Evolutionary conservation across 2,888 invertebrate species (phyloP), one percentile per base, ranked within the genome.

Genomic region (Phyllotreta striolata): DNA sequence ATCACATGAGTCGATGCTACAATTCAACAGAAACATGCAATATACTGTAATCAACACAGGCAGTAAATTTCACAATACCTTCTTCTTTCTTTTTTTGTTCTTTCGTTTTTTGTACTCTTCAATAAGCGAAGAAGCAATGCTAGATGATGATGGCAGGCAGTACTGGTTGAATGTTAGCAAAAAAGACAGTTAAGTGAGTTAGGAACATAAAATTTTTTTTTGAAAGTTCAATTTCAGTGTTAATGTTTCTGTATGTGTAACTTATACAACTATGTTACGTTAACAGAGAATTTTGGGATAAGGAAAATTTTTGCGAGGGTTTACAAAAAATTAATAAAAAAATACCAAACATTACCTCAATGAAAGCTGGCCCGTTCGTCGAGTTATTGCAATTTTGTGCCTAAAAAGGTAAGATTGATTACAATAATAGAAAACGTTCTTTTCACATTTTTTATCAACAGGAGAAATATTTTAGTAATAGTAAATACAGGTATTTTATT

Each of bases 71-170:
- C n/a, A 51, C 54, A 52, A 62, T 73, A 74, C 74, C 74, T 73
- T 73, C 70, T 70, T 74, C 70, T 75, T 75, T 73, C 73, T 73
- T 72, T 75, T 75, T 73, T 76, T 76, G 64, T 71, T 75, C 70
- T 75, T 76, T 68, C 70, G 69, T 72, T 75, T 76, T 71, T 75
- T 76, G 52, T 63, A 60, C 40, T 66, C 69, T 59, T 67, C 69
- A 24, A 69, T 67, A 46, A 67, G 72, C 55, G 74, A 75, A 51
- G 76, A 75, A 47, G 75, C 73, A 61, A 73, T 68, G 69, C 74
- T 76, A 69, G 76, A 75, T 57, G 74, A 69, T 35, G 75, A 72
- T 57, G 76, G 74, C 60, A 73, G 66, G 60, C 66, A 70, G 63
- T 69, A 66, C 72, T 72, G 64, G 43, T 67, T 62, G 34, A 7